phyloP scores from a whole-genome alignment of 1,140 invertebrate species.

The Drosophila tani region DNA sequence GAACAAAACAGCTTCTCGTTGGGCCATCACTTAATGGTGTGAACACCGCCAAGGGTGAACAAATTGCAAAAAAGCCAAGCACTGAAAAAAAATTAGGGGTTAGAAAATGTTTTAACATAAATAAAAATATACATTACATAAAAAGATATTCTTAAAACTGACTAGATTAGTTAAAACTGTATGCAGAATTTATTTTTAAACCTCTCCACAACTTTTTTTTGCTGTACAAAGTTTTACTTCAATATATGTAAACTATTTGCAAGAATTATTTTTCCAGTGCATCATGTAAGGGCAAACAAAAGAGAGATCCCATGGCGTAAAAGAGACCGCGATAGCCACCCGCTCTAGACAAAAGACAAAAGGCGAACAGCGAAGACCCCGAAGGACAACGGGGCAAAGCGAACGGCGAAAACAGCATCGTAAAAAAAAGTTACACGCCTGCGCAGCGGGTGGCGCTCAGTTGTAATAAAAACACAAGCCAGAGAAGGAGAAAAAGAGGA shows the following conservation, averaged over 20 bases:
- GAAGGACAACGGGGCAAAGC: conserved; percentile 41
- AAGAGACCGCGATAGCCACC: conserved; percentile 25
- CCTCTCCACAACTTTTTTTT: too few species aligned
- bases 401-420: conserved; percentile 42
- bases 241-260: too few species aligned
- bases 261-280: conserved; percentile 7
- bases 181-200: too few species aligned
- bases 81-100: background rate
- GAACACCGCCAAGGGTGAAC: conserved; percentile 65
- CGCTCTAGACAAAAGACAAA: conserved; percentile 54
- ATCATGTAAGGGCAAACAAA: background rate
- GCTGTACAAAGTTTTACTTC: too few species aligned
- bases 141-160: too few species aligned
- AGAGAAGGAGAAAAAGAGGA: background rate
- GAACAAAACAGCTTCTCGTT: conserved; percentile 54
- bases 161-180: too few species aligned
- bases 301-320: background rate
- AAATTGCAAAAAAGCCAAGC: conserved; percentile 57
- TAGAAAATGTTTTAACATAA: too few species aligned
- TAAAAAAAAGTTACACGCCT: conserved; percentile 71
- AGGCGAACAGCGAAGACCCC: conserved; percentile 9
- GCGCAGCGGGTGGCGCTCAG: conserved; percentile 74
- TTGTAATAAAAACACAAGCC: conserved; percentile 66
- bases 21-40: conserved; percentile 70
- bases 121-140: too few species aligned